phyloP scores from a whole-genome alignment of 2,888 invertebrate genomes.

The Cryptophagus acutangulus region DNA sequence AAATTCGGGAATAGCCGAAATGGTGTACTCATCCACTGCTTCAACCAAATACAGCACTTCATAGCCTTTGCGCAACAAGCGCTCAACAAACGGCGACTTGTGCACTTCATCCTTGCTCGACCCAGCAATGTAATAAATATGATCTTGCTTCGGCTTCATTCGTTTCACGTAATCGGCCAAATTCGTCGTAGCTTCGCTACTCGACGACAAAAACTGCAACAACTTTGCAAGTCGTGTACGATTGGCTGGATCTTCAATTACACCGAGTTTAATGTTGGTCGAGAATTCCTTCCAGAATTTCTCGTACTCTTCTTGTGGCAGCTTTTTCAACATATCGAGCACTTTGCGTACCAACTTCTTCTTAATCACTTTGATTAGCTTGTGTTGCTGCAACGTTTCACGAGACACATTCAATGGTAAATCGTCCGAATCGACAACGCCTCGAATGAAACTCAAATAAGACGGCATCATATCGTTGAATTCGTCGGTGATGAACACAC shows the following conservation, averaged over 20 bases:
- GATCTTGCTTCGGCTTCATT: constrained; percentile 92
- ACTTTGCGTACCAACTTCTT: constrained; percentile 97
- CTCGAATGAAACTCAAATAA: constrained; percentile 91
- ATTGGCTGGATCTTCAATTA: constrained; percentile 97
- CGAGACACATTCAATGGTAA: constrained; percentile 96
- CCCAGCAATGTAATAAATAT: constrained; percentile 96
- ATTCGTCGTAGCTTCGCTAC: constrained; percentile 59
- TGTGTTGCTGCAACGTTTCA: constrained; percentile 97
- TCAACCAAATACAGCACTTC: constrained; percentile 93
- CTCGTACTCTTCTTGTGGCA: constrained; percentile 81
- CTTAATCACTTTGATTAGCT: constrained; percentile 97
- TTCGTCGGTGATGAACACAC: constrained; percentile 99
- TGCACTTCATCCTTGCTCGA: constrained; percentile 79
- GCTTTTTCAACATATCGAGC: constrained; percentile 95
- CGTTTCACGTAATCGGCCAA: constrained; percentile 86
- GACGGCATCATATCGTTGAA: constrained; percentile 99
- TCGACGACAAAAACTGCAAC: constrained; percentile 83
- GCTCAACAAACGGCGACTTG: constrained; percentile 92
- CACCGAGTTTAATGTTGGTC: constrained; percentile 77
- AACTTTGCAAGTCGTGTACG: constrained; percentile 93
- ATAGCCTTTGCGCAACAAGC: constrained; percentile 85
- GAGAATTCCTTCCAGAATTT: constrained; percentile 99
- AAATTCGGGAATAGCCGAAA: constrained; percentile 94
- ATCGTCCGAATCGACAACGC: constrained; percentile 98
- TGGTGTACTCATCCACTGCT: constrained; percentile 97